A percentile compares a stretch with the other conserved stretches of the same genome.
These are phyloP conservation scores for Synergus laeviventris DNA, from an alignment of 2,888 invertebrate species.

Conservation along the genomic window DNA sequence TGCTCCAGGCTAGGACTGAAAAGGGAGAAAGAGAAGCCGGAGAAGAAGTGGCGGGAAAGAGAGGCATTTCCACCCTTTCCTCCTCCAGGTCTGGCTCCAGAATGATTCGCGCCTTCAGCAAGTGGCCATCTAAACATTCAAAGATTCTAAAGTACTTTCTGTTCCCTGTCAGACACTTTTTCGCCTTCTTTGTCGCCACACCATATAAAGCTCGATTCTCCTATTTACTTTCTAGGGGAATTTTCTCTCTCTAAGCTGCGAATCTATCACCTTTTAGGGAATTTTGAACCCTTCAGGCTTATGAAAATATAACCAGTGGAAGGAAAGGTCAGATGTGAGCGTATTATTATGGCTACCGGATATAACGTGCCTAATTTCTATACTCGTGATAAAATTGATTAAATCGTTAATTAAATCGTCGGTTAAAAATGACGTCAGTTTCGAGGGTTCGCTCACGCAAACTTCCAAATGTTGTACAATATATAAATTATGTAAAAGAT, in stretches of 20 bases:
- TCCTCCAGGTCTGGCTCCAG: neutral
- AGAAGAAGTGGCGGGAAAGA: slow-evolving; percentile 42
- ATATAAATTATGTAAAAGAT: neutral
- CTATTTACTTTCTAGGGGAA: neutral
- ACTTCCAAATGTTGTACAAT: neutral
- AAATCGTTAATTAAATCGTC: neutral
- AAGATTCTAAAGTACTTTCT: slow-evolving; percentile 24
- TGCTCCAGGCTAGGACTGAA: slow-evolving; percentile 68
- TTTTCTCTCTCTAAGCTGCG: neutral
- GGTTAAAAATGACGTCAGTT: slow-evolving; percentile 10
- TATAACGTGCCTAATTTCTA: slow-evolving; percentile 14
- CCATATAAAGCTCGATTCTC: neutral
- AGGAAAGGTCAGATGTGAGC: neutral
- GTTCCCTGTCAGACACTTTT: neutral
- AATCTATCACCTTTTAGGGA: neutral
- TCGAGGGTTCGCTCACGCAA: neutral
- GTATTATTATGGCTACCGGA: neutral
- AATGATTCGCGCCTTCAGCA: slow-evolving; percentile 39
- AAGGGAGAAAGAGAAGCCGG: slow-evolving; percentile 47
- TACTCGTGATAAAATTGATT: slow-evolving; percentile 1
- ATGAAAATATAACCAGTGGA: neutral
- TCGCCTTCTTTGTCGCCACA: neutral
- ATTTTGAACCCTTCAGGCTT: neutral
- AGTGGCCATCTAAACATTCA: slow-evolving; percentile 27
- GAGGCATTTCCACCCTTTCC: slow-evolving; percentile 8